Evolutionary conservation across 2,113 vertebrate genomes (phyloP).

Genomic region (Amphiprion ocellaris): DNA sequence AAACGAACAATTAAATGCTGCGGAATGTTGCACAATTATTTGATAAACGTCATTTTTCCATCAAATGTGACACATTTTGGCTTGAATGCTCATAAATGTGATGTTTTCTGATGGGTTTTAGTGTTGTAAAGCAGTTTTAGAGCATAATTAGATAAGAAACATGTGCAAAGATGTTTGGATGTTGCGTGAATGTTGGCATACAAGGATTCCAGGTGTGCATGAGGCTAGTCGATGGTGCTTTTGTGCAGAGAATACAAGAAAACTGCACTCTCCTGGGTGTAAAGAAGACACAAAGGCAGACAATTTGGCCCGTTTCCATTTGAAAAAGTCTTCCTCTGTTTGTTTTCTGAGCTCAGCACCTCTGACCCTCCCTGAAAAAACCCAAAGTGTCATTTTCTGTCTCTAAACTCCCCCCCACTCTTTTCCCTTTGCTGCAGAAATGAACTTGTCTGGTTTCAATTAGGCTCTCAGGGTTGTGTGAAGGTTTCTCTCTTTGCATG

Average conservation of each 20-base stretch:
- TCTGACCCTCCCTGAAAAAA: conserved; percentile 32
- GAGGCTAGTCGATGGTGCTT: too few relatives aligned
- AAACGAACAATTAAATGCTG: background rate
- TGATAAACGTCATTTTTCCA: too few relatives aligned
- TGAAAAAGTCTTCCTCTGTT: conserved; percentile 6
- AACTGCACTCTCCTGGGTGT: background rate
- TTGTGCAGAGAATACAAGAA: background rate
- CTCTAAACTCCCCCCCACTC: background rate
- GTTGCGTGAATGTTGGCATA: background rate
- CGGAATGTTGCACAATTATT: too few relatives aligned
- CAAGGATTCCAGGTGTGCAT: background rate
- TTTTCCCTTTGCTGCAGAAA: conserved; percentile 29
- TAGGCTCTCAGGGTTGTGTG: conserved; percentile 64
- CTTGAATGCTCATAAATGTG: background rate
- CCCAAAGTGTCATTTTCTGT: conserved; percentile 10
- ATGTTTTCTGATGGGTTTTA: background rate
- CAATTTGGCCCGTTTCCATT: conserved; percentile 1
- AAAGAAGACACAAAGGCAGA: conserved; percentile 2
- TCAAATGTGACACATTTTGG: too few relatives aligned
- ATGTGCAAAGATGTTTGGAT: background rate
- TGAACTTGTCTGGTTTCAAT: conserved; percentile 72
- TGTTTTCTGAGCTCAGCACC: conserved; percentile 12
- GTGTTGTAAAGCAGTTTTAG: background rate
- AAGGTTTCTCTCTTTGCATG: conserved; percentile 17
- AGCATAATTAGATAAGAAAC: conserved; percentile 4